Conservation (phyloP, 2,113 vertebrate genomes). For the Polypterus senegalus region DNA sequence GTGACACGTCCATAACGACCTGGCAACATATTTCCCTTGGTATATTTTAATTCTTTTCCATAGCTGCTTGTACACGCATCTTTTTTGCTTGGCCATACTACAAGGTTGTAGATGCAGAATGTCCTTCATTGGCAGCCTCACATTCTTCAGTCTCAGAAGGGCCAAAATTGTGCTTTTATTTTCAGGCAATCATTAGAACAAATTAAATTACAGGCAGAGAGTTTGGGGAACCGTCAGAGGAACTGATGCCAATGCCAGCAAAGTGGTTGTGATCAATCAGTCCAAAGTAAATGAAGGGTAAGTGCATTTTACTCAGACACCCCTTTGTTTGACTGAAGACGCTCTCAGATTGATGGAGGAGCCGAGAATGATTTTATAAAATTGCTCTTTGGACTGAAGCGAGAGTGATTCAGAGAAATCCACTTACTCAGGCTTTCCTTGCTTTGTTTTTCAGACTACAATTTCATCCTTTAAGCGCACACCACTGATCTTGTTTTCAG, state of each 20-base stretch:
- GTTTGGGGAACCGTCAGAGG: neutral
- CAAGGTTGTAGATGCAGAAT: too few species aligned
- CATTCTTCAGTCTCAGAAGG: neutral
- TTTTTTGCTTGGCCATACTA: too few species aligned
- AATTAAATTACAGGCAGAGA: constrained; percentile 1
- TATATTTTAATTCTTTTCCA: too few species aligned
- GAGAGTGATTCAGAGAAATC: neutral
- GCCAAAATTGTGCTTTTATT: neutral
- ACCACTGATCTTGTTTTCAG: neutral
- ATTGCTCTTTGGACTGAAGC: constrained; percentile 1
- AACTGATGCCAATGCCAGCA: neutral
- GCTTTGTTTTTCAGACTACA: neutral
- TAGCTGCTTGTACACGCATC: too few species aligned
- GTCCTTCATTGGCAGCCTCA: too few species aligned
- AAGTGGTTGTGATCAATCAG: constrained; percentile 1
- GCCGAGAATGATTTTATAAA: neutral
- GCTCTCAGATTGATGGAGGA: constrained; percentile 1
- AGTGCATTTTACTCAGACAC: constrained; percentile 1
- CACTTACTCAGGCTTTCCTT: neutral
- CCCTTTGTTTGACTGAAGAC: constrained; percentile 2
- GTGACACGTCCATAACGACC: too few species aligned
- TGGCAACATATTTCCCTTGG: too few species aligned
- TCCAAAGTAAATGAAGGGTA: constrained; percentile 2
- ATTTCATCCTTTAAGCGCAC: neutral
- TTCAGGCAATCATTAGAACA: neutral